Base-by-base conservation (phyloP, 2,797 vertebrate species). In the Esox lucius region DNA sequence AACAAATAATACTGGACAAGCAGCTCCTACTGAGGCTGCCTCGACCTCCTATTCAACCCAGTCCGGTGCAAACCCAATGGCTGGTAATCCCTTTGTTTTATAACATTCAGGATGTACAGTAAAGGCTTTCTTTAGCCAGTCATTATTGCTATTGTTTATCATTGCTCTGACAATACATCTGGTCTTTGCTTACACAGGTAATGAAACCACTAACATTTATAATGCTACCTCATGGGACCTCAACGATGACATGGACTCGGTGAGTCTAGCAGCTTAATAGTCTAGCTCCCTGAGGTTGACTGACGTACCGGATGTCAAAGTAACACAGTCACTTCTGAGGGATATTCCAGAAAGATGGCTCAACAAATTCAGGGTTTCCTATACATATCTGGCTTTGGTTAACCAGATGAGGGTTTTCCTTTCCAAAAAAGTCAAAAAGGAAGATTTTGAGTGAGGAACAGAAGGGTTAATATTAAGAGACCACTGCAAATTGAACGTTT, bases 111-210 rank as follows among this genome's bases (percentile, higher is more conserved):
- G 4, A 68, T 22, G 13, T 39, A 49, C 11, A 17, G 5, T 22
- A 26, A 42, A 24, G 4, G 6, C 13, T 5, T 68, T 42, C n/a
- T 22, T 35, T 59, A 13, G 6, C 3, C 11, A 9, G 56, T n/a
- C 26, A 69, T 24, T 2, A 42, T 46, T 1, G 11, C 8, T 2
- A 46, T 46, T 46, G 42, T 42, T 13, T 11, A 13, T 13, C 12
- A 46, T 3, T 69, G 5, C 42, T 24, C 68, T 69, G 13, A 26
- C 11, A 35, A 9, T 69, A 3, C 16, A 16, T 69, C 0, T 65
- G 8, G 13, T 49, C 68, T 16, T 68, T 68, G 67, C 12, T 67
- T 6, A 68, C 42, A 69, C 24, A 69, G 68, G n/a, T 49, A 13
- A 15, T 65, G 31, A 13, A 26, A 24, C 22, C n/a, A 17, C n/a